Evolutionary conservation across 2,113 vertebrate genomes (phyloP), one percentile per base, ranked within the genome.

Genomic region (Chauna torquata): DNA sequence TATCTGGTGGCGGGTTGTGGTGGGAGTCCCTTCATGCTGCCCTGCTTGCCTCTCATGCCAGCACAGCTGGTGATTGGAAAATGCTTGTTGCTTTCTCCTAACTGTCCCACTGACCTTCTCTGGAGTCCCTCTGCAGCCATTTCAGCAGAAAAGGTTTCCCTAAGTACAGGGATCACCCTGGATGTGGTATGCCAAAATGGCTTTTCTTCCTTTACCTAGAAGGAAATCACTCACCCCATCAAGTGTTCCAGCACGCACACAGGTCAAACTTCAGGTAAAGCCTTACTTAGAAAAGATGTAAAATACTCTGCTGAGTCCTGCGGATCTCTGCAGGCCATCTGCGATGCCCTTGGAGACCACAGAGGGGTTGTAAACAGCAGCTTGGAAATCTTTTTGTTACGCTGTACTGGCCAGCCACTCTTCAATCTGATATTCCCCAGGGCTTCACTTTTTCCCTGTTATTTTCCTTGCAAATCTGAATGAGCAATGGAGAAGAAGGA

Each of bases 201-300:
- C 5, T 61, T 40, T 50, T 36, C 36, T 77, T 17, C 42, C 49
- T 49, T 74, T 80, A 14, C 27, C 38, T n/a, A 6, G 64, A 64
- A 45, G 64, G 78, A 50, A 25, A 17, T 65, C 5, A 2, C 40
- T 55, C 22, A 2, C 42, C 14, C 0, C 16, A 2, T 49, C 42
- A 16, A 6, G 24, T 1, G 3, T 40, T n/a, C 34, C 38, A 47
- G 42, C 15, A 1, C 13, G 4, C 0, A 1, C 36, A 27, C 34
- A 30, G 32, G 24, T 30, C 32, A 42, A 18, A 19, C 42, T 40
- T 49, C 16, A 55, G 18, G 59, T 45, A 25, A 55, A 65, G 10
- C 20, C 40, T 55, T 9, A 15, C 38, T 44, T 27, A 5, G 4
- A 38, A 57, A 82, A 87, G 14, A 20, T 28, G 32, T n/a, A 34